phyloP scores from a whole-genome alignment of 1,140 invertebrate species.

The Eciton burchellii region DNA sequence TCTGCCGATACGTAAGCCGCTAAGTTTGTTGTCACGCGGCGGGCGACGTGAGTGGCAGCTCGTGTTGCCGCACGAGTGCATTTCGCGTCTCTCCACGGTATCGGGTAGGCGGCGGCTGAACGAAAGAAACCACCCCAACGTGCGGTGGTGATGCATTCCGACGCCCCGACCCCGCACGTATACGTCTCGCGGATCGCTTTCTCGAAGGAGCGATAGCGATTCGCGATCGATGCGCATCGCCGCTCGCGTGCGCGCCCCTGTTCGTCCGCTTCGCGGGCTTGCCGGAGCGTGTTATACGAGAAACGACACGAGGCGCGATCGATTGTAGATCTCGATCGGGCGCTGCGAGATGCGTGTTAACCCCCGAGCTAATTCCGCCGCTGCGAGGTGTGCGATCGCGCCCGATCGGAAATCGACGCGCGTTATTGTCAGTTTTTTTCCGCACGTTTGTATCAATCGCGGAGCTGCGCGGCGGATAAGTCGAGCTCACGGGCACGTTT shows the following conservation, averaged over 20 bases:
- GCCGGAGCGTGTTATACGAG: slow-evolving; percentile 45
- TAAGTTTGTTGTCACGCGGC: slow-evolving; percentile 62
- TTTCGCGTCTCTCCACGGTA: slow-evolving; percentile 21
- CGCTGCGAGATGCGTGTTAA: slow-evolving; percentile 13
- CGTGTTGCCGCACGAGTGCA: slow-evolving; percentile 50
- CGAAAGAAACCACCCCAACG: slow-evolving; percentile 42
- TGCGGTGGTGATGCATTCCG: slow-evolving; percentile 40
- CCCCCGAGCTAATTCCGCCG: not conserved
- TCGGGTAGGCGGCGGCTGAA: not conserved
- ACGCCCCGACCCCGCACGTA: slow-evolving; percentile 29
- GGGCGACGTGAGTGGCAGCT: slow-evolving; percentile 62
- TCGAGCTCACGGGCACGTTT: not conserved
- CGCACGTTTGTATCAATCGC: not conserved
- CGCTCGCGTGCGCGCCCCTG: not conserved
- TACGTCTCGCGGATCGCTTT: slow-evolving; percentile 57
- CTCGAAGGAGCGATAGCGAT: slow-evolving; percentile 45
- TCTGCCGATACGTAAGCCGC: slow-evolving; percentile 57
- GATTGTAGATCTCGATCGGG: slow-evolving; percentile 55
- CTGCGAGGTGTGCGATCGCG: slow-evolving; percentile 11
- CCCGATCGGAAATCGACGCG: slow-evolving; percentile 13
- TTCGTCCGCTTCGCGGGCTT: not conserved
- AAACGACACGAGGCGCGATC: slow-evolving; percentile 55
- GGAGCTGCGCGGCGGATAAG: not conserved
- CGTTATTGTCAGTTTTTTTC: not conserved
- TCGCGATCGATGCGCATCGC: slow-evolving; percentile 24